Percentiles rank a stretch among this genome's conserved stretches.
Conservation (phyloP, 2,797 vertebrate genomes). For the Nannoperca obscura region DNA sequence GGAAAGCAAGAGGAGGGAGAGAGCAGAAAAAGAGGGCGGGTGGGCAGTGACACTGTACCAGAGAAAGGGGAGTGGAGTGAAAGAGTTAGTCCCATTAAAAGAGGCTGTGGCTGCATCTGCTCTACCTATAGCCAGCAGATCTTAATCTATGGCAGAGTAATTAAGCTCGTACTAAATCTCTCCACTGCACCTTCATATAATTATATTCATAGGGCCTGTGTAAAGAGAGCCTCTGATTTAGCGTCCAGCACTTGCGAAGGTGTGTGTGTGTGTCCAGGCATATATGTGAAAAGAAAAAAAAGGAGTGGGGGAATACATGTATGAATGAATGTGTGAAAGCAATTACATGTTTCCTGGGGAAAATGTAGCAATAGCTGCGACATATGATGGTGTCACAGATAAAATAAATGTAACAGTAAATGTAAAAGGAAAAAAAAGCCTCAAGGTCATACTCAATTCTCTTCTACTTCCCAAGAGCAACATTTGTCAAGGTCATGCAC, state of each 20-base stretch:
- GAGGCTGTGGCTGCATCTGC: constrained; percentile 71
- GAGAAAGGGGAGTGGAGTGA: constrained; percentile 34
- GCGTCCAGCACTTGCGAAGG: constrained; percentile 21
- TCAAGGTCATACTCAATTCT: constrained; percentile 59
- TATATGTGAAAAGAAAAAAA: constrained; percentile 21
- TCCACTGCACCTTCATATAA: constrained; percentile 75
- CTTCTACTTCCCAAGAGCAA: constrained; percentile 31
- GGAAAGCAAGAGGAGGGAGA: constrained; percentile 24
- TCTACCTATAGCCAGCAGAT: constrained; percentile 80
- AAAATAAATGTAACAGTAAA: constrained; percentile 28
- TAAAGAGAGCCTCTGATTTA: constrained; percentile 77
- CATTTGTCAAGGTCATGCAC: constrained; percentile 56
- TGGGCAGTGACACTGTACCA: constrained; percentile 44
- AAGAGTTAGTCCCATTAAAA: constrained; percentile 64
- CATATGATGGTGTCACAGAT: background rate
- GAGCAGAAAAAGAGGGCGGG: constrained; percentile 24
- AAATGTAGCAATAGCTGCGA: constrained; percentile 40
- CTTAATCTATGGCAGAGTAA: constrained; percentile 80
- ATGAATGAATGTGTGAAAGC: constrained; percentile 32
- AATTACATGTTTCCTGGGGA: constrained; percentile 23
- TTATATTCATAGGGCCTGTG: constrained; percentile 78
- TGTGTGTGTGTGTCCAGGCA: constrained; percentile 42
- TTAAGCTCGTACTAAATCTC: constrained; percentile 82
- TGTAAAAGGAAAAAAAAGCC: constrained; percentile 24
- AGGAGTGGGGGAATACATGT: background rate